These are phyloP conservation scores for Trissonchulus latispiculum DNA, from an alignment of 2,888 invertebrate genomes.

Conservation along the genomic window DNA sequence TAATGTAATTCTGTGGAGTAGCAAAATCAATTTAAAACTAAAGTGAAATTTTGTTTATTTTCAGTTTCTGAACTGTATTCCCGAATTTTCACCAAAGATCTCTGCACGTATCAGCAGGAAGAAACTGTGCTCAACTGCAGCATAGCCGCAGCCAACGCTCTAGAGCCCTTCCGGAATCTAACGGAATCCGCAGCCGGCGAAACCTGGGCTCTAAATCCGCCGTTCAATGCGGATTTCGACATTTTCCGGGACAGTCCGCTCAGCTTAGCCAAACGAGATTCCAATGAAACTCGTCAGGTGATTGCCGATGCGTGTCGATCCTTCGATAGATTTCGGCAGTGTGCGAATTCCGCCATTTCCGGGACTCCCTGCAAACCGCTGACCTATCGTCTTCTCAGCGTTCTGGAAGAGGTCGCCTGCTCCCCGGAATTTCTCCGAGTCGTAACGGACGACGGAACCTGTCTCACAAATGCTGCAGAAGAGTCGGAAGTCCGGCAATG, in stretches of 20 bases:
- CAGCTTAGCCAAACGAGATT: background rate
- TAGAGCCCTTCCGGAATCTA: background rate
- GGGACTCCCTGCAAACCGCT: background rate
- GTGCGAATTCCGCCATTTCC: background rate
- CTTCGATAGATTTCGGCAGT: background rate
- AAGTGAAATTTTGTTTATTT: too few species aligned
- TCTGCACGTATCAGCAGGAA: background rate
- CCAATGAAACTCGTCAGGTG: background rate
- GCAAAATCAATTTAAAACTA: too few species aligned
- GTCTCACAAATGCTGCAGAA: background rate
- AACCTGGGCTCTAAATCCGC: background rate
- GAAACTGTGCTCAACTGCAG: background rate
- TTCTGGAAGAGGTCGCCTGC: background rate
- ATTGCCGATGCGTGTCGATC: background rate
- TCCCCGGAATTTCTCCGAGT: background rate
- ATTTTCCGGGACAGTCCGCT: background rate
- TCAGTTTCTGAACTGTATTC: background rate
- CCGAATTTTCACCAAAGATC: background rate
- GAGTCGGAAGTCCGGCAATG: background rate
- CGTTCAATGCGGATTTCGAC: background rate
- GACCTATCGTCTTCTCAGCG: background rate
- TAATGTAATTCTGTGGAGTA: too few species aligned
- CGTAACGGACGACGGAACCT: background rate
- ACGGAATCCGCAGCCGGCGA: background rate
- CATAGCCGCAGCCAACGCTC: background rate